A percentile compares a stretch with the other conserved stretches of the same genome.
Evolutionary conservation across 2,113 vertebrate species (phyloP).

Genomic region (Barnardius zonarius): DNA sequence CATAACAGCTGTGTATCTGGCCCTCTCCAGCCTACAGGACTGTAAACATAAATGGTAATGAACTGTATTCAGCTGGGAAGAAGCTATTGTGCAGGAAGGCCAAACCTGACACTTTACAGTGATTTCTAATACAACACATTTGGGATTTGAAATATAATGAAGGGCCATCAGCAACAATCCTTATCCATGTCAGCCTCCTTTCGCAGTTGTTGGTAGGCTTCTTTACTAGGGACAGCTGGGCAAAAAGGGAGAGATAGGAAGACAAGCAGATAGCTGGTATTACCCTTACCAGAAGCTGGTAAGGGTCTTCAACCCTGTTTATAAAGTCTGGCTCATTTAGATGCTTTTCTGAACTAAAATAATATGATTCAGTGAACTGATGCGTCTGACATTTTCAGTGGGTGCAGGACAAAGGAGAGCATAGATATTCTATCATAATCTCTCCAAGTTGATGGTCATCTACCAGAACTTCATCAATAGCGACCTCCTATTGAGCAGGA

Average conservation of each 20-base stretch:
- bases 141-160: neutral
- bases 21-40: neutral
- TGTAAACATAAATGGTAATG: neutral
- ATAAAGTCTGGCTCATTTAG: neutral
- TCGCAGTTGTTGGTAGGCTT: neutral
- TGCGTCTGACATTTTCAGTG: neutral
- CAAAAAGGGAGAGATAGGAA: neutral
- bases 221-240: neutral
- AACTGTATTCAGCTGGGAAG: neutral
- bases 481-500: neutral
- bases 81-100: neutral
- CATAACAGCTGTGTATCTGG: rapidly evolving
- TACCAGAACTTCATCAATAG: neutral
- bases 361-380: neutral
- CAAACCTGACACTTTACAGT: neutral
- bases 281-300: neutral
- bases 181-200: rapidly evolving
- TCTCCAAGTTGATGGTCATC: neutral
- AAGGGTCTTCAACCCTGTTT: neutral
- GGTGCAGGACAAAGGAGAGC: neutral
- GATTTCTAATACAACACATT: neutral
- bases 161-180: neutral
- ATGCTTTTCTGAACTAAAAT: neutral
- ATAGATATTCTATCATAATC: neutral
- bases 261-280: rapidly evolving